Evolutionary conservation across 2,888 invertebrate species (phyloP), one percentile per base, ranked within the genome.

Genomic region (Luperina nickerlii): DNA sequence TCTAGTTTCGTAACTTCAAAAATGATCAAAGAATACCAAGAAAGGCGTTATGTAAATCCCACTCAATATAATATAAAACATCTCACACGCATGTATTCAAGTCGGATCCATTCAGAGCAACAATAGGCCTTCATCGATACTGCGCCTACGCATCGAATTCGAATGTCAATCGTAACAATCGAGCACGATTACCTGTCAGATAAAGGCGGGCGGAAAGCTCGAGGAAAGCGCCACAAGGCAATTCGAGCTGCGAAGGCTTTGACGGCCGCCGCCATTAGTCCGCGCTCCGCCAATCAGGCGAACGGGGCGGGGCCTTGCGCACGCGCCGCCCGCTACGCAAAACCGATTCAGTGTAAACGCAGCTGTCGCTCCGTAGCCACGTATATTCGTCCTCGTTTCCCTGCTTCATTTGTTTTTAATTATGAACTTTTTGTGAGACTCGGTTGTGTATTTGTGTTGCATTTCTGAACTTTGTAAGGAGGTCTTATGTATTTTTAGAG

Each of bases 161-260:
- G 90, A 93, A 91, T 93, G 93, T 94, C 94, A 93, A 94, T 92
- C 91, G 91, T 88, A 91, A 91, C 91, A 91, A 92, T 92, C 90
- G 91, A 85, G 87, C 88, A 87, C 90, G 92, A 93, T 94, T 94
- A 95, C 95, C 95, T 95, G 96, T 94, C 94, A 91, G 92, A 86
- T 87, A 87, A 93, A 92, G 96, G 96, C 94, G 96, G 96, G 93
- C 93, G 95, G 94, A 94, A 95, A 96, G 95, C 95, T 95, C 90
- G 75, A 79, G 90, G 91, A 94, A 94, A 94, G 93, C 92, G 91
- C 88, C 85, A 90, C 90, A 89, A 90, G 89, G 90, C 92, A 89
- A 86, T 88, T 86, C 84, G 84, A 83, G 78, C 83, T 69, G 79
- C 77, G 84, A 92, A 96, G 96, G 95, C 95, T 96, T 93, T 90